These are phyloP conservation scores for Psittacara wagleri DNA, from an alignment of 2,113 vertebrate genomes.

Conservation along the genomic window DNA sequence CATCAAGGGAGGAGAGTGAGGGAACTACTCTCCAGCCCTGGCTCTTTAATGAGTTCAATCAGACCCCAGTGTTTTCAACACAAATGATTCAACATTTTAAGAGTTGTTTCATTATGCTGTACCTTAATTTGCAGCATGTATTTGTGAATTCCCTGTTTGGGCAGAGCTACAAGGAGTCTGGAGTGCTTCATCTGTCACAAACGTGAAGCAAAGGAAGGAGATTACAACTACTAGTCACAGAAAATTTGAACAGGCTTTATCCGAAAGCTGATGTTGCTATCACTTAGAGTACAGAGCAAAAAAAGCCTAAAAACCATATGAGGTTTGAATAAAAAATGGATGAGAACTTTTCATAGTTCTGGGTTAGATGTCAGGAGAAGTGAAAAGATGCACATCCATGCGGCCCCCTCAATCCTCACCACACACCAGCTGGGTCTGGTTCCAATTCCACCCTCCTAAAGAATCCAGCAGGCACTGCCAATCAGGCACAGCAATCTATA, in stretches of 20 bases:
- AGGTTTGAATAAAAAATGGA: neutral
- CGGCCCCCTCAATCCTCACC: neutral
- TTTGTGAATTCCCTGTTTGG: neutral
- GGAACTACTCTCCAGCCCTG: neutral
- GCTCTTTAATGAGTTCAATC: neutral
- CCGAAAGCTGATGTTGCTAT: neutral
- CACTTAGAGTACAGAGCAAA: neutral
- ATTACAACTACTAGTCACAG: neutral
- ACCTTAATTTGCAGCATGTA: neutral
- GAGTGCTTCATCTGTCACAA: neutral
- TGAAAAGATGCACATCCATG: neutral
- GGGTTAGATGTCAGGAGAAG: neutral
- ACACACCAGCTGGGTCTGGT: neutral
- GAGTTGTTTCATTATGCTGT: neutral
- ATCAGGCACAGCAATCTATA: conserved; percentile 5
- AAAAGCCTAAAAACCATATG: neutral
- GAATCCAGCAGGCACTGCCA: conserved; percentile 2
- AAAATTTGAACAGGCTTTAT: neutral
- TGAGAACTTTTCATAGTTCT: neutral
- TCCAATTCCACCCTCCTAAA: conserved; percentile 29
- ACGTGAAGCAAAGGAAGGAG: neutral
- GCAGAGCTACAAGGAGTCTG: neutral
- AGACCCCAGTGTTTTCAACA: neutral
- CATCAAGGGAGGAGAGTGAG: neutral
- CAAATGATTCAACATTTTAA: neutral